Evolutionary conservation across 2,888 invertebrate species (phyloP), one percentile per base, ranked within the genome.

Genomic region (Euplexia lucipara): DNA sequence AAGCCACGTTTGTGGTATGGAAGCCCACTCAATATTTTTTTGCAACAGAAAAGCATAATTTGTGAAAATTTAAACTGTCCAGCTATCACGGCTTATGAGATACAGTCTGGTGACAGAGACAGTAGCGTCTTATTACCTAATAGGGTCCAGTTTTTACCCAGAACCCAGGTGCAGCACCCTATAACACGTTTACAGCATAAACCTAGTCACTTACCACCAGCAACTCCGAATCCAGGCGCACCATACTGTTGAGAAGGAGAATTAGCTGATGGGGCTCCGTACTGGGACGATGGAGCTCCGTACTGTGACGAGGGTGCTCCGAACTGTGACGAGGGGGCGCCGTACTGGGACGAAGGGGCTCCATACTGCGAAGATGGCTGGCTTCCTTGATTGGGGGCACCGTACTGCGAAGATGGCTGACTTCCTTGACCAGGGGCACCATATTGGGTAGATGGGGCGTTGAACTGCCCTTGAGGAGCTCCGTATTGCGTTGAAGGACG

Each of bases 291-390:
- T 1, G 72, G 72, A 4, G 70, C 65, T 20, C 61, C 68, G 14
- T 51, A 63, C n/a, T 70, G 70, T 0, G 63, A 22, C 0, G 75
- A 75, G 2, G 88, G 88, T 0, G 86, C 86, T 22, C 84, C 84
- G 67, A 82, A 84, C 20, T 85, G 78, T 6, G 61, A 48, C 0
- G 83, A 82, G 1, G 81, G 79, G 3, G 82, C 78, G 0, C 81
- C 80, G 18, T 78, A 96, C 22, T 85, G 83, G 10, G 79, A 70
- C 0, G 84, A 83, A 5, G 85, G 83, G 3, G 86, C 86, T n/a
- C 83, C 83, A 68, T 80, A 85, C 18, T 85, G 78, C 5, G 67
- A 58, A 0, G 84, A 78, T 0, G 82, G 88, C 18, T 58, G 6
- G 86, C 85, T 30, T 79, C 83, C 35, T 82, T 22, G 77, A 62